These are phyloP conservation scores for Channallabes apus DNA, from an alignment of 2,797 vertebrate species.

Conservation along the genomic window DNA sequence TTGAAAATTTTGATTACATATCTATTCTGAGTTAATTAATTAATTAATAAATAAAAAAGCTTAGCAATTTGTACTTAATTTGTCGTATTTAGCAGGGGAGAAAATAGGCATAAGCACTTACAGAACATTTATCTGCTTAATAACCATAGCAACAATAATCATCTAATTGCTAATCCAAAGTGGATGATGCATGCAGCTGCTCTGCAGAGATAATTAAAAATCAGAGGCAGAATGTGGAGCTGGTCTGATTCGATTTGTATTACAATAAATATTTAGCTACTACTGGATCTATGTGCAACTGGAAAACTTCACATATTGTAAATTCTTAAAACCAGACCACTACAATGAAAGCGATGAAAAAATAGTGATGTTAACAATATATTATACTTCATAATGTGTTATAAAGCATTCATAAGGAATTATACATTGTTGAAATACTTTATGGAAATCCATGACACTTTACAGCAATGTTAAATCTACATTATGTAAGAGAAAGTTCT, in stretches of 20 bases:
- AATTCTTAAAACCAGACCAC: not conserved
- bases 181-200: conserved; percentile 28
- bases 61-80: not conserved
- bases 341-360: not conserved
- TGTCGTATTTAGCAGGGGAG: not conserved
- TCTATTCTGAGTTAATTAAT: not conserved
- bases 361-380: not conserved
- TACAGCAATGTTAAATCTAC: not conserved
- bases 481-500: too few relatives aligned
- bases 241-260: not conserved
- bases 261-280: not conserved
- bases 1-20: not conserved
- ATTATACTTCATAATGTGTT: not conserved
- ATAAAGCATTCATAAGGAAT: not conserved
- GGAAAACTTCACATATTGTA: not conserved
- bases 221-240: conserved; percentile 36
- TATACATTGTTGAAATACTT: not conserved
- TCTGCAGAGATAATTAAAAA: conserved; percentile 46
- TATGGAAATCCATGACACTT: not conserved
- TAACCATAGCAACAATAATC: conserved; percentile 25
- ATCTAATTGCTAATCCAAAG: conserved; percentile 33
- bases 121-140: conserved; percentile 4
- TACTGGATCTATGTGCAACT: not conserved
- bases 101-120: not conserved
- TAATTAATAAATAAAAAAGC: not conserved